These are phyloP conservation scores for Scolopax bukidnonensis DNA, from an alignment of 2,797 vertebrate species.

Conservation along the genomic window DNA sequence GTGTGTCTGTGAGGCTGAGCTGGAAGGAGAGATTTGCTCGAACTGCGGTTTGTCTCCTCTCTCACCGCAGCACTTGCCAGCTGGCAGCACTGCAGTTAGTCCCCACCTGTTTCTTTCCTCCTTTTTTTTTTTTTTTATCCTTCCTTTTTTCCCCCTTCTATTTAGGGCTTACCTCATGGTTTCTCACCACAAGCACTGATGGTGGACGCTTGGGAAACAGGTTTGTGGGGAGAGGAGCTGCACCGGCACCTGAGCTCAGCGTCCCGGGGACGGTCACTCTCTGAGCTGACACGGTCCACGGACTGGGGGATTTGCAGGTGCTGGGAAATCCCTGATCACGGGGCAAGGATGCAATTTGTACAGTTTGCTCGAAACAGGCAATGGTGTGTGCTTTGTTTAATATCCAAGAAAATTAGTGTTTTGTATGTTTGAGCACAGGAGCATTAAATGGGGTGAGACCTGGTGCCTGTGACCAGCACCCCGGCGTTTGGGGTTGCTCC, in stretches of 20 bases:
- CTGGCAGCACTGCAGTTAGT: neutral
- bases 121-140: neutral
- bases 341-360: neutral
- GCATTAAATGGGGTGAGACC: neutral
- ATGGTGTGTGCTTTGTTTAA: neutral
- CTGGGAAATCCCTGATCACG: accelerated
- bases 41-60: neutral
- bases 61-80: accelerated
- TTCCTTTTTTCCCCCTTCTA: neutral
- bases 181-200: accelerated
- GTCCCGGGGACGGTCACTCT: neutral
- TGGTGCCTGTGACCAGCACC: neutral
- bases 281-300: accelerated
- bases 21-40: neutral
- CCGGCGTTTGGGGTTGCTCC: neutral
- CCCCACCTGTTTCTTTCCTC: neutral
- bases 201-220: neutral
- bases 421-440: neutral
- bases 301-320: neutral
- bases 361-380: accelerated
- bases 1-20: neutral
- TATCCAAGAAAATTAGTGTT: neutral
- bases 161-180: neutral
- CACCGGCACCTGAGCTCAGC: accelerated
- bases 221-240: neutral